Base-by-base conservation (phyloP, 92 coral and sea anemone genomes). In the Isaurus tuberculatus region DNA sequence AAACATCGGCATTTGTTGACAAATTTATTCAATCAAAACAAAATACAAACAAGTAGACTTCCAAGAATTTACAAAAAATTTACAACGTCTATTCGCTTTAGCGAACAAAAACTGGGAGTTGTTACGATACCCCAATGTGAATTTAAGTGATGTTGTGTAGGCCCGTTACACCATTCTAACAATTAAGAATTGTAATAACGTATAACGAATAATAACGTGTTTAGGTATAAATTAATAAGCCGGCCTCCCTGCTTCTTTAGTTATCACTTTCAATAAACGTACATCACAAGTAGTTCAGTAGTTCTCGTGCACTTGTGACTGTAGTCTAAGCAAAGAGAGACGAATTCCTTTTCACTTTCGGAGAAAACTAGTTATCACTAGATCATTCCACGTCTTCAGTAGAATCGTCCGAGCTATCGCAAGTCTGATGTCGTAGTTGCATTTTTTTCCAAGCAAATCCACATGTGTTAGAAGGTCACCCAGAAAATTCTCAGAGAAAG, bases 301-400 rank as follows among this genome's bases (percentile, higher is more conserved):
- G 64, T 55, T 55, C 64, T 55, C 64, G 64, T 55, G 64, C 64
- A 55, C 17, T 55, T 55, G 64, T 55, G 64, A 55, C 64, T 55
- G 64, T 55, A 55, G 64, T 55, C 17, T 55, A 55, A 15, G 64
- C 20, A 55, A 5, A 55, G 64, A 55, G 64, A 55, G n/a, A 55
- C 16, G 64, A 55, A 55, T 55, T 55, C 64, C 64, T 55, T 55
- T 55, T 55, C 64, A 55, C 6, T 55, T 55, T 55, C 17, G 64
- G 64, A 55, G 64, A 55, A 55, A 55, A 55, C 64, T n/a, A n/a
- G n/a, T n/a, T 7, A 7, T 55, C 25, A 55, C 64, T 14, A 55
- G 64, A 55, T 55, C 64, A n/a, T 55, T 55, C 64, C 64, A 14
- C 64, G 3, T 55, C 64, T 55, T n/a, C n/a, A n/a, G n/a, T 55